Conservation (phyloP, 2,888 invertebrate genomes). For the Diadromus collaris region DNA sequence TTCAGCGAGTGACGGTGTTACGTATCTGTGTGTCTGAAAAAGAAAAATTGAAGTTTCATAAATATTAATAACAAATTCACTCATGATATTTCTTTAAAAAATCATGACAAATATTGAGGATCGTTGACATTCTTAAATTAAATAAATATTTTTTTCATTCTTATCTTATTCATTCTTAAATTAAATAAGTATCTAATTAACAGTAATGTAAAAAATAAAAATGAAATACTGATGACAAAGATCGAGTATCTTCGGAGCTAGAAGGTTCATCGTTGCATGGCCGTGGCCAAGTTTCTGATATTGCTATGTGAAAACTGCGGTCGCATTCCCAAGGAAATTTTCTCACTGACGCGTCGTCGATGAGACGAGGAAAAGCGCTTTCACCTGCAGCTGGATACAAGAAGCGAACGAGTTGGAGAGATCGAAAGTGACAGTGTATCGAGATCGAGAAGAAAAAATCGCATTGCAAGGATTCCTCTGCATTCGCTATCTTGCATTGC, state of each 20-base stretch:
- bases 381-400: slow-evolving; percentile 43
- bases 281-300: neutral
- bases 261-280: neutral
- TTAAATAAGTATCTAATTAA: slow-evolving; percentile 1
- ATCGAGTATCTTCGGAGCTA: slow-evolving; percentile 6
- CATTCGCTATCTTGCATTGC: neutral
- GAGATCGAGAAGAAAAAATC: neutral
- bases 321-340: slow-evolving; percentile 20
- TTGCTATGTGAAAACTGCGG: neutral
- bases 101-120: neutral
- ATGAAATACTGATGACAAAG: neutral
- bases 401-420: neutral
- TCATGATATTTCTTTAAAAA: slow-evolving; percentile 15
- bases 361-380: slow-evolving; percentile 57
- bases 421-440: slow-evolving; percentile 24
- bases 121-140: neutral
- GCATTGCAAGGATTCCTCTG: neutral
- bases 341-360: slow-evolving; percentile 3
- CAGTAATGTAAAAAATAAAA: slow-evolving; percentile 1
- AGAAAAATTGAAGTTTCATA: neutral
- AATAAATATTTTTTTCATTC: no score
- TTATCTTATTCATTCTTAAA: neutral
- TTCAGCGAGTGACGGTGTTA: slow-evolving; percentile 82
- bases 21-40: slow-evolving; percentile 72
- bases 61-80: neutral